Conservation (phyloP, 2,888 invertebrate genomes). For the Stenotaenia linearis region DNA sequence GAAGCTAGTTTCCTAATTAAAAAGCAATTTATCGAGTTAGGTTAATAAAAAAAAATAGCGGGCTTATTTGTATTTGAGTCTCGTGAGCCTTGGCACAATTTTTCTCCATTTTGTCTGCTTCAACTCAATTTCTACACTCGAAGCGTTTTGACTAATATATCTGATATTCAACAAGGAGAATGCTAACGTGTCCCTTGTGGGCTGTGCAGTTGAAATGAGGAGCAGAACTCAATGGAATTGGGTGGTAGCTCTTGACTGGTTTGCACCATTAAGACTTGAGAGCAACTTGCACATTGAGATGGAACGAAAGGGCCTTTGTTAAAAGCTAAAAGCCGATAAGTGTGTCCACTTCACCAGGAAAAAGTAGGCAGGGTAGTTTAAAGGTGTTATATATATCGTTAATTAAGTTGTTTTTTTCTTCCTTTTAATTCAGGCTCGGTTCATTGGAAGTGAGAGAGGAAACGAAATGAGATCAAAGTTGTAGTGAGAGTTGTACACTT, state of each 20-base stretch:
- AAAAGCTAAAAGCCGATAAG: not conserved
- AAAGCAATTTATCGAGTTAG: not conserved
- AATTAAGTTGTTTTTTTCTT: not conserved
- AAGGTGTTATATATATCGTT: not conserved
- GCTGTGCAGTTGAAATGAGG: not conserved
- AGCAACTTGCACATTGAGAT: not conserved
- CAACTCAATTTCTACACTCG: not conserved
- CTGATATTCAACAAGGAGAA: not conserved
- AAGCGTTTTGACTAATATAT: not conserved
- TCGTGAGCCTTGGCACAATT: not conserved
- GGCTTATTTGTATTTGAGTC: not conserved
- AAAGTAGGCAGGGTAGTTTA: not conserved
- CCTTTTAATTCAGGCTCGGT: not conserved
- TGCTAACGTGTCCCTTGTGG: not conserved
- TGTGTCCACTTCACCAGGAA: not conserved
- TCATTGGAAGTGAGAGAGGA: not conserved
- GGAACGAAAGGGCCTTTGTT: not conserved
- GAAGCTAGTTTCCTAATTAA: not conserved
- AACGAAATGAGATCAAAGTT: not conserved
- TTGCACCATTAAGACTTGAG: not conserved
- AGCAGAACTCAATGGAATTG: not conserved
- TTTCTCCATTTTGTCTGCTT: not conserved
- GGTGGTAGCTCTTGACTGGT: not conserved
- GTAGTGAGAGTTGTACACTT: no score
- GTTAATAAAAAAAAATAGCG: not conserved